These are phyloP conservation scores for Crematogaster levior DNA, from an alignment of 2,888 invertebrate species.

Conservation along the genomic window DNA sequence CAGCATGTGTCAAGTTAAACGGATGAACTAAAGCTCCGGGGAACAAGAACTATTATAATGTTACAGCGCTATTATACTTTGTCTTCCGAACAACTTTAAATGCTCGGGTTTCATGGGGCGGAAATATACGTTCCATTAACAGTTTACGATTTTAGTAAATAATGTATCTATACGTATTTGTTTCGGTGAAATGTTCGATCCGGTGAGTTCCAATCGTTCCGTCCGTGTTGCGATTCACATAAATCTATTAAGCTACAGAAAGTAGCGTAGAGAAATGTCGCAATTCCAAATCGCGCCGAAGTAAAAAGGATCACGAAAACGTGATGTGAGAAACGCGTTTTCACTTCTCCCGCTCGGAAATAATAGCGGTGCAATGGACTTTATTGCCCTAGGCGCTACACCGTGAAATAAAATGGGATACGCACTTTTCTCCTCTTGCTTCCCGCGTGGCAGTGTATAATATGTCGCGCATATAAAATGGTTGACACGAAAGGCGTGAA, in stretches of 20 bases:
- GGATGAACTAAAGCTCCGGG: constrained; percentile 21
- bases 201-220: not conserved
- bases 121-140: not conserved
- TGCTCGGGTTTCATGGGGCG: not conserved
- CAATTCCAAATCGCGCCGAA: constrained; percentile 26
- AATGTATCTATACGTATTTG: constrained; percentile 16
- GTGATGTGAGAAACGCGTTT: constrained; percentile 27
- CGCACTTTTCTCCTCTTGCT: constrained; percentile 31
- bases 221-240: constrained; percentile 16
- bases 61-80: not conserved
- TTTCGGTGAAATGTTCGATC: constrained; percentile 24
- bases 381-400: constrained; percentile 39
- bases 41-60: constrained; percentile 22
- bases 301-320: constrained; percentile 36
- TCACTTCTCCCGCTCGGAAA: constrained; percentile 37
- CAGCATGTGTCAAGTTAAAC: constrained; percentile 32
- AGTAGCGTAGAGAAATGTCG: constrained; percentile 37
- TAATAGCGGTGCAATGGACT: constrained; percentile 43
- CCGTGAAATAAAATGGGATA: constrained; percentile 39
- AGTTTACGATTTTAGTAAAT: constrained; percentile 26
- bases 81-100: constrained; percentile 27
- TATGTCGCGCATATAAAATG: constrained; percentile 39
- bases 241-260: constrained; percentile 34
- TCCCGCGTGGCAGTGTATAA: constrained; percentile 12
- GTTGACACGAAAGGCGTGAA: constrained; percentile 10